Conservation (phyloP, 1,140 invertebrate genomes). For the Paralvinella palmiformis region DNA sequence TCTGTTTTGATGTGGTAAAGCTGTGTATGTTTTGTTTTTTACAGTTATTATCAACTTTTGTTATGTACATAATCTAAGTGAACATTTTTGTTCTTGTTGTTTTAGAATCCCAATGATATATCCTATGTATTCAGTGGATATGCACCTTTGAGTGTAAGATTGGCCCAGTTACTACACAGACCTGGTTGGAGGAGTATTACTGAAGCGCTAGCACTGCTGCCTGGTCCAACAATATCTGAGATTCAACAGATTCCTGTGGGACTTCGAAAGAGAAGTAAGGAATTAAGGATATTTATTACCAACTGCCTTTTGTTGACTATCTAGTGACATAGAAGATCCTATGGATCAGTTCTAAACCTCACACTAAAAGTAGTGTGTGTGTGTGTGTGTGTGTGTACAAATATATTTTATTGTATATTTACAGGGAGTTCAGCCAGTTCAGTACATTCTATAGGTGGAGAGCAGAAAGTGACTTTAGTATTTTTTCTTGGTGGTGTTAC, state of each 20-base stretch:
- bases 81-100: background rate
- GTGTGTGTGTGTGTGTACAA: background rate
- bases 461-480: constrained; percentile 71
- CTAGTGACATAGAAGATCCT: too few relatives aligned
- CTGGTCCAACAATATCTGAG: constrained; percentile 59
- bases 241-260: constrained; percentile 52
- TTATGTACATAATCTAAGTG: background rate
- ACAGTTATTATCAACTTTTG: background rate
- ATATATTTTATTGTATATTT: constrained; percentile 9
- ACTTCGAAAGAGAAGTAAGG: constrained; percentile 43
- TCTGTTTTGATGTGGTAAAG: too few relatives aligned
- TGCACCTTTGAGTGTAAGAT: constrained; percentile 82
- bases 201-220: constrained; percentile 61
- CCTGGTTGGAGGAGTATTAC: constrained; percentile 73
- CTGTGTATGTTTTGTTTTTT: too few relatives aligned
- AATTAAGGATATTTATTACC: too few relatives aligned
- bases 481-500: constrained; percentile 96
- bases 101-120: constrained; percentile 72
- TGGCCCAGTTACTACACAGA: constrained; percentile 69
- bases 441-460: constrained; percentile 43
- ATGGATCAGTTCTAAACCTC: background rate
- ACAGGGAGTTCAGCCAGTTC: constrained; percentile 47
- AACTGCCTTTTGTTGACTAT: too few relatives aligned
- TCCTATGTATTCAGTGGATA: constrained; percentile 87
- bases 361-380: background rate